Evolutionary conservation across 2,797 vertebrate genomes (phyloP).

Genomic region (Helarctos malayanus): DNA sequence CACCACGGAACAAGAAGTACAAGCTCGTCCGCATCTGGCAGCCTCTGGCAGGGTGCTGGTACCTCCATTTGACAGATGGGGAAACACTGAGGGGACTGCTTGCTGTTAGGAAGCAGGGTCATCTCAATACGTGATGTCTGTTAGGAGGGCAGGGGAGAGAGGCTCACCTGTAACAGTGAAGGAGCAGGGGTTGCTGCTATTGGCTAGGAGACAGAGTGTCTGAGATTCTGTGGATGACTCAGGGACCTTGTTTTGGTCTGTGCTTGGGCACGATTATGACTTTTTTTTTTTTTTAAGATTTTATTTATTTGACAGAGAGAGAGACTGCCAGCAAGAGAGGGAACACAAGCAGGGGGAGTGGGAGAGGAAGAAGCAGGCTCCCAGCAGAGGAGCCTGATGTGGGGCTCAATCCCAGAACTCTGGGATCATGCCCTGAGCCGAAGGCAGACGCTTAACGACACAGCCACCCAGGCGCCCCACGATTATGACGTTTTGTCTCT

Average conservation of each 20-base stretch:
- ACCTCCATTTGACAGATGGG: fast-evolving
- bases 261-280: background rate
- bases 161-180: background rate
- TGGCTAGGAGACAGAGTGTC: background rate
- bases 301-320: too few species aligned
- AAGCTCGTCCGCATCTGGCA: background rate
- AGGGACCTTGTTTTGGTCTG: background rate
- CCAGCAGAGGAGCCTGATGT: too few species aligned
- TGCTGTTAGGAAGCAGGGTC: background rate
- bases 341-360: too few species aligned
- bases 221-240: background rate
- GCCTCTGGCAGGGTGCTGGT: background rate
- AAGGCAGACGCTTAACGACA: too few species aligned
- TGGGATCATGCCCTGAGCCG: too few species aligned
- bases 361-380: too few species aligned
- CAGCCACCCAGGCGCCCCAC: too few species aligned
- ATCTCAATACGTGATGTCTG: background rate
- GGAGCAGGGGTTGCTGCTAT: background rate
- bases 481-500: background rate
- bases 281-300: too few species aligned
- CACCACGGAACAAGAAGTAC: background rate
- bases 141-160: background rate
- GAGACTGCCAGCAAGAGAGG: too few species aligned
- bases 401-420: too few species aligned
- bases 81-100: background rate